Conservation (phyloP, 2,113 vertebrate species). For the Corydoras sp. region DNA sequence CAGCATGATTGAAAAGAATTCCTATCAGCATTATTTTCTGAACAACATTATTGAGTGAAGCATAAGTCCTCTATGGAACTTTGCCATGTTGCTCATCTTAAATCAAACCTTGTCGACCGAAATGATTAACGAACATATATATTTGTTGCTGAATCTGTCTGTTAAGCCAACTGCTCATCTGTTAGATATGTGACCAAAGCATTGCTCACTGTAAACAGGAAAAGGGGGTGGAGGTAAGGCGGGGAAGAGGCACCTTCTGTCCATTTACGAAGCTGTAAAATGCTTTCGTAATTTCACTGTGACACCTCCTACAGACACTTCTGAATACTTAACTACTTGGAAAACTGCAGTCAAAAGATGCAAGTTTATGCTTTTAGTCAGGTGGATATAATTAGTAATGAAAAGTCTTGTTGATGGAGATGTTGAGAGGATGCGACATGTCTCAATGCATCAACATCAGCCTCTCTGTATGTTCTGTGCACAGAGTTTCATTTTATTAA, state of each 20-base stretch:
- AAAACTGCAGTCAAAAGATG: not conserved
- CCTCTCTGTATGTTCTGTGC: no score
- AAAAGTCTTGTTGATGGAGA: not conserved
- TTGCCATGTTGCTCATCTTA: slow-evolving; percentile 33
- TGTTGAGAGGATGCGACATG: not conserved
- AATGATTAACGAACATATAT: slow-evolving; percentile 57
- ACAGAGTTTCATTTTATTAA: no score
- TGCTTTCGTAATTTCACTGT: slow-evolving; percentile 32
- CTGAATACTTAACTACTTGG: slow-evolving; percentile 12
- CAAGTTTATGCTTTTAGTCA: not conserved
- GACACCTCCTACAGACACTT: slow-evolving; percentile 30
- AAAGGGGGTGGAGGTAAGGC: slow-evolving; percentile 18
- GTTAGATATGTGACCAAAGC: slow-evolving; percentile 23
- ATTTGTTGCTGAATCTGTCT: slow-evolving; percentile 5
- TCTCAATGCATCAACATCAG: no score
- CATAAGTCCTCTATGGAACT: slow-evolving; percentile 45
- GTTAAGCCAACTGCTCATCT: slow-evolving; percentile 21
- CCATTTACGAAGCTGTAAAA: slow-evolving; percentile 38
- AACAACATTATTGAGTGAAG: slow-evolving; percentile 32
- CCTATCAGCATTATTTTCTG: slow-evolving; percentile 27
- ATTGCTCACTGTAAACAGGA: slow-evolving; percentile 33
- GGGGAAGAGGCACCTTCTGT: slow-evolving; percentile 31
- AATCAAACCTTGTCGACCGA: slow-evolving; percentile 48
- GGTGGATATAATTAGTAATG: not conserved
- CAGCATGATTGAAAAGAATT: slow-evolving; percentile 23